Base-by-base conservation (phyloP, 30 jellyfish, hydroid and myxozoan species). In the Clytia hemisphaerica region DNA sequence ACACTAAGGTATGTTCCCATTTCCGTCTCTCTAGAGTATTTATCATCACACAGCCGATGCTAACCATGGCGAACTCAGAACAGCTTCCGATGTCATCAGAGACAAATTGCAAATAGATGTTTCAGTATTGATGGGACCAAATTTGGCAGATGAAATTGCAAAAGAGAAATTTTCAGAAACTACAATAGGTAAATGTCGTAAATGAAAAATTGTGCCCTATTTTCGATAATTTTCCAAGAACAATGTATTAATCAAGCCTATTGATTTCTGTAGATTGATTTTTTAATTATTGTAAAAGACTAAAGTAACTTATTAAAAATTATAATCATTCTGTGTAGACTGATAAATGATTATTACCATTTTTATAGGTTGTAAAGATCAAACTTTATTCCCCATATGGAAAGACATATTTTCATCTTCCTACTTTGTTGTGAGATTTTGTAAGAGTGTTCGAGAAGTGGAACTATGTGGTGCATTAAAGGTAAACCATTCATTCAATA, bases 401-500 rank as follows among this genome's bases (percentile, higher is more conserved):
- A 85, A 85, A 37, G 60, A 71, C 14, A 67, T 85, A 25, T 76
- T 85, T 49, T 85, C 72, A 34, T 69, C 85, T 34, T 68, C 38
- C 9, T 85, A 85, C 60, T 85, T 85, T 67, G 72, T 72, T 61
- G 92, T 85, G 5, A 78, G 78, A 32, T 57, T 77, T 19, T 76
- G 74, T 24, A 75, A 77, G 48, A 75, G 67, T 61, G 90, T 57
- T 29, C 76, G 45, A 32, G 78, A 93, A 29, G 84, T 77, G n/a
- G 96, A 85, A 42, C 42, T 85, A 15, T 85, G 93, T 60, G 96
- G 96, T 9, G 96, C 96, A 21, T 69, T 85, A 16, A 85, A 85
- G 72, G 95, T 84, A 71, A 61, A 35, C 49, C 36, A 21, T 57
- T 0, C 4, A 6, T 7, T 7, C 30, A 6, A 21, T 57, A n/a